A percentile compares a stretch with the other conserved stretches of the same genome.
phyloP scores from a whole-genome alignment of 1,140 invertebrate genomes.

The Bradysia coprophila region DNA sequence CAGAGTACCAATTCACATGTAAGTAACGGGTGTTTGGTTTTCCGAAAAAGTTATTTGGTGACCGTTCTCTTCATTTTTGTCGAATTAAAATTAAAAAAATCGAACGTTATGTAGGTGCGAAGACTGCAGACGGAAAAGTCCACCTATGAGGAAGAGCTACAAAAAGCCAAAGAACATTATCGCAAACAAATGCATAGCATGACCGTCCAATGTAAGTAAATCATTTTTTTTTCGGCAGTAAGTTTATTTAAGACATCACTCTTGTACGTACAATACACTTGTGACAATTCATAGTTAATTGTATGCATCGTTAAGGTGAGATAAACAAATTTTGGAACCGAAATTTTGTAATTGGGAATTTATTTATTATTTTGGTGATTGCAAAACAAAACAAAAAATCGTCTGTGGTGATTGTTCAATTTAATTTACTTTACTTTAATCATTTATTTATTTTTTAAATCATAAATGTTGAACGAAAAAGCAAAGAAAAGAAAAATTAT shows the following conservation, averaged over 20 bases:
- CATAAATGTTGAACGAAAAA: too few species aligned
- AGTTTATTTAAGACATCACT: background rate
- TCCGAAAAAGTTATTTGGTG: too few species aligned
- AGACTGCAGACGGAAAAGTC: constrained; percentile 67
- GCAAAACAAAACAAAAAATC: background rate
- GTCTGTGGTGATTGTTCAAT: background rate
- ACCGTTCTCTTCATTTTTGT: too few species aligned
- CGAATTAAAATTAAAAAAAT: too few species aligned
- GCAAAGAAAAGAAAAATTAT: too few species aligned
- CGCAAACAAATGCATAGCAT: constrained; percentile 64
- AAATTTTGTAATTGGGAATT: too few species aligned
- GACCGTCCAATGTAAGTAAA: constrained; percentile 65
- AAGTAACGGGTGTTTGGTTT: too few species aligned
- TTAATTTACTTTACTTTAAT: background rate
- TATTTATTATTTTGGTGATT: background rate
- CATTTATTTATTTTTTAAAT: too few species aligned
- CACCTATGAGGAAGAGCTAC: constrained; percentile 68
- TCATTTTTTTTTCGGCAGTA: background rate
- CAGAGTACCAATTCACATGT: constrained; percentile 83
- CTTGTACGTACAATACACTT: background rate
- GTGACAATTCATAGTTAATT: background rate
- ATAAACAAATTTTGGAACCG: background rate
- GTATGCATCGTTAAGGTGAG: too few species aligned
- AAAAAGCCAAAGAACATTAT: constrained; percentile 57
- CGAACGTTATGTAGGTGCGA: too few species aligned